Evolutionary conservation across 2,797 vertebrate species (phyloP).

Genomic region (Danio choprae): DNA sequence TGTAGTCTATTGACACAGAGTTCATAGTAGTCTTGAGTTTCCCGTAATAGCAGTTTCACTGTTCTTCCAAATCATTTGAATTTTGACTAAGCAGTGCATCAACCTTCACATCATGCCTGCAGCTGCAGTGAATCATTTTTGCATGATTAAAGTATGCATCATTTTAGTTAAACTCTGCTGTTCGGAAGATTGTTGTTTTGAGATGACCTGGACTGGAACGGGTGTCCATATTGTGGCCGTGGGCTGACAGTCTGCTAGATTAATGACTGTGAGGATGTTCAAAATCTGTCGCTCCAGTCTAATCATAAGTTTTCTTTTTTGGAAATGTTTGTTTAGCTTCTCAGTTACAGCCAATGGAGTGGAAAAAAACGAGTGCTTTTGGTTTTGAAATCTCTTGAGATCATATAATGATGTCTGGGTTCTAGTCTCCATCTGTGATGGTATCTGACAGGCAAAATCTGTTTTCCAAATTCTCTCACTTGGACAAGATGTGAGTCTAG

Average conservation of each 20-base stretch:
- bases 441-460: background rate
- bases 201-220: slow-evolving; percentile 18
- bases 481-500: background rate
- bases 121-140: slow-evolving; percentile 34
- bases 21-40: background rate
- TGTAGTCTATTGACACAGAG: slow-evolving; percentile 39
- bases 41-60: background rate
- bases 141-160: slow-evolving; percentile 2
- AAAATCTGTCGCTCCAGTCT: background rate
- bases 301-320: background rate
- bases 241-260: slow-evolving; percentile 23
- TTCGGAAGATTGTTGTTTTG: slow-evolving; percentile 29
- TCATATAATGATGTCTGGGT: background rate
- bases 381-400: background rate
- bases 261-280: slow-evolving; percentile 9
- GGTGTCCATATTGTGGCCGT: slow-evolving; percentile 25
- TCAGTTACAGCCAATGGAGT: background rate
- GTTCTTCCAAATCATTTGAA: slow-evolving; percentile 22
- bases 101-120: background rate
- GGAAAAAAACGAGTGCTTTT: background rate
- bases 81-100: slow-evolving; percentile 5
- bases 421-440: background rate
- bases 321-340: too few species aligned
- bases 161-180: slow-evolving; percentile 28
- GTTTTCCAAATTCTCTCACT: background rate